Conservation (phyloP, 2,113 vertebrate genomes). For the Notothenia rossii region DNA sequence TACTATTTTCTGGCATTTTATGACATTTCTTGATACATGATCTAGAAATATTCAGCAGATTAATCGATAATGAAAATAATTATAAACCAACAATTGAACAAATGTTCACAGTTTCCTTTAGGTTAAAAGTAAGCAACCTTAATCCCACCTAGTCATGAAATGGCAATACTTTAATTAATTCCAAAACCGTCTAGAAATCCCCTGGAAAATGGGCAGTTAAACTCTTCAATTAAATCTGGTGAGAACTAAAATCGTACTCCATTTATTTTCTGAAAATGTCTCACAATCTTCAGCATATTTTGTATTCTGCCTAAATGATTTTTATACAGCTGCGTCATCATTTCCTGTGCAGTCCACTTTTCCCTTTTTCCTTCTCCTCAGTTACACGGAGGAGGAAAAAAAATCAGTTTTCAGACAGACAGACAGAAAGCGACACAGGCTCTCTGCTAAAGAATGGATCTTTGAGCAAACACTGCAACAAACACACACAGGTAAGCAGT, state of each 20-base stretch:
- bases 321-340: constrained; percentile 77
- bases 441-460: constrained; percentile 69
- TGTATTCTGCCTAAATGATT: constrained; percentile 53
- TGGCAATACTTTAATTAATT: neutral
- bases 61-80: no score
- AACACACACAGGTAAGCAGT: constrained; percentile 56
- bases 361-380: constrained; percentile 45
- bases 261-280: constrained; percentile 1
- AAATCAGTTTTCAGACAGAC: constrained; percentile 62
- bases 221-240: neutral
- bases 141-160: neutral
- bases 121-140: neutral
- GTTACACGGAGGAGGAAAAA: constrained; percentile 57
- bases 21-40: no score
- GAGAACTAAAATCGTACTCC: neutral
- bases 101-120: neutral
- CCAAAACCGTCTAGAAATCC: neutral
- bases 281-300: constrained; percentile 33
- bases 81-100: no score
- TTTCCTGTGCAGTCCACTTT: constrained; percentile 80
- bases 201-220: neutral
- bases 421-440: constrained; percentile 52
- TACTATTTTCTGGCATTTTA: no score
- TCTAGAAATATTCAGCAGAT: no score
- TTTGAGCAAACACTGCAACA: constrained; percentile 49